These are phyloP conservation scores for Hemibagrus wyckioides DNA, from an alignment of 2,113 vertebrate species.

Conservation along the genomic window DNA sequence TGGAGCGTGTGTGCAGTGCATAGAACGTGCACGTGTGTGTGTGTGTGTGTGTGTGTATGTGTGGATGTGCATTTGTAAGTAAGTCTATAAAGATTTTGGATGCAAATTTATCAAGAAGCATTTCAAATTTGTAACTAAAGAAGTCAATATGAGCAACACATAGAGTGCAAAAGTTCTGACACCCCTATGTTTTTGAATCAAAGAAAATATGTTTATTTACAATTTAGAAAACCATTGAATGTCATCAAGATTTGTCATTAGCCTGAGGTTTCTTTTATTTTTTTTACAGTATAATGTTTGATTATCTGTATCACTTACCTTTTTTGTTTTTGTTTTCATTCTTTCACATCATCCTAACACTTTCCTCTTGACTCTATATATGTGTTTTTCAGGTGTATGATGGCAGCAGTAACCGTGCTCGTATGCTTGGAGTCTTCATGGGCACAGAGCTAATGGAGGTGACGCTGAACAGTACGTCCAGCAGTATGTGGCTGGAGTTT, in stretches of 20 bases:
- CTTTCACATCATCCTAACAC: neutral
- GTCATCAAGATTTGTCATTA: neutral
- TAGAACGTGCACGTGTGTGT: neutral
- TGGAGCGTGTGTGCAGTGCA: neutral
- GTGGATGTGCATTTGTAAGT: constrained; percentile 38
- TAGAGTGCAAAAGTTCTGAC: neutral
- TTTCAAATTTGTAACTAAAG: neutral
- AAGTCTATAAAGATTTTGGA: constrained; percentile 16
- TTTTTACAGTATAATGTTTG: neutral
- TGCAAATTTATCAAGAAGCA: neutral
- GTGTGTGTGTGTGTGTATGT: neutral
- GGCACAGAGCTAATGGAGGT: constrained; percentile 81
- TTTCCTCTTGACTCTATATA: neutral
- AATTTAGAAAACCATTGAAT: neutral
- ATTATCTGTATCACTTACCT: neutral
- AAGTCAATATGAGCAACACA: neutral
- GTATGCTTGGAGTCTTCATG: constrained; percentile 87
- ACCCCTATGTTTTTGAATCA: neutral
- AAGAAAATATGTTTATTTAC: neutral
- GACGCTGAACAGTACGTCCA: constrained; percentile 94
- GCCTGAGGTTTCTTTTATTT: neutral
- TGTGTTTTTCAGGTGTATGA: constrained; percentile 87
- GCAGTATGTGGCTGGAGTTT: constrained; percentile 95
- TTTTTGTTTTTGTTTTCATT: neutral
- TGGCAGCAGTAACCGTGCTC: constrained; percentile 87